These are phyloP conservation scores for Mesitornis unicolor DNA, from an alignment of 2,113 vertebrate genomes.

Conservation along the genomic window DNA sequence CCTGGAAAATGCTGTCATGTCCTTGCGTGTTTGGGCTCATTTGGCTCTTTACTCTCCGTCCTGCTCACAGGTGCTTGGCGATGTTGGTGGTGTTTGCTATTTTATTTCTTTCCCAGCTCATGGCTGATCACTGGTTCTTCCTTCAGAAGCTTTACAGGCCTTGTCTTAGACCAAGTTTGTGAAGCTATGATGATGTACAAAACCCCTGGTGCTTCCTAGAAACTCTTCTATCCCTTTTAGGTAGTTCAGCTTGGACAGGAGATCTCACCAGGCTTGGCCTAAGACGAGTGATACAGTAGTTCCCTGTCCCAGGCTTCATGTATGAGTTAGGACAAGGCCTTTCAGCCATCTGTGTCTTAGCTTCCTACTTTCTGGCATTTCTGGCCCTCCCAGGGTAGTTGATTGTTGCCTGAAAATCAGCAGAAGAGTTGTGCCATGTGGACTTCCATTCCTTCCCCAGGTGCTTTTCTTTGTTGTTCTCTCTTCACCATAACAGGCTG, in stretches of 20 bases:
- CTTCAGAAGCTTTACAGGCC: background rate
- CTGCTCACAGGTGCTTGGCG: background rate
- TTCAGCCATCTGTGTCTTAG: background rate
- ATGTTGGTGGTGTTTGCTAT: background rate
- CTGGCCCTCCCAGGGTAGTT: background rate
- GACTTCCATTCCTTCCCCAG: background rate
- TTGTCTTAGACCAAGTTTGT: background rate
- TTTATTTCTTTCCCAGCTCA: background rate
- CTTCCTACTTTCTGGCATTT: background rate
- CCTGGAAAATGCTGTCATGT: conserved; percentile 35
- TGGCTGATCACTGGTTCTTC: background rate
- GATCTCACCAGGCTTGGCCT: background rate
- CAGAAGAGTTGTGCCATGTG: background rate
- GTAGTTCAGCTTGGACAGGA: background rate
- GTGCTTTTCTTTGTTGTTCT: background rate
- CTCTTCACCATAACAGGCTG: background rate
- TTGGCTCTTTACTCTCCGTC: background rate
- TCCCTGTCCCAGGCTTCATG: background rate
- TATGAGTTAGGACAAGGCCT: background rate
- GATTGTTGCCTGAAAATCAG: background rate
- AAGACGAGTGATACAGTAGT: background rate
- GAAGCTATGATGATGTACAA: background rate
- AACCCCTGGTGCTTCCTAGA: background rate
- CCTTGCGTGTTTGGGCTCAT: conserved; percentile 9
- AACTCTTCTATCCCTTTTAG: background rate